A percentile compares a stretch with the other conserved stretches of the same genome.
These are phyloP conservation scores for Andrena dorsata DNA, from an alignment of 2,888 invertebrate species.

Conservation along the genomic window DNA sequence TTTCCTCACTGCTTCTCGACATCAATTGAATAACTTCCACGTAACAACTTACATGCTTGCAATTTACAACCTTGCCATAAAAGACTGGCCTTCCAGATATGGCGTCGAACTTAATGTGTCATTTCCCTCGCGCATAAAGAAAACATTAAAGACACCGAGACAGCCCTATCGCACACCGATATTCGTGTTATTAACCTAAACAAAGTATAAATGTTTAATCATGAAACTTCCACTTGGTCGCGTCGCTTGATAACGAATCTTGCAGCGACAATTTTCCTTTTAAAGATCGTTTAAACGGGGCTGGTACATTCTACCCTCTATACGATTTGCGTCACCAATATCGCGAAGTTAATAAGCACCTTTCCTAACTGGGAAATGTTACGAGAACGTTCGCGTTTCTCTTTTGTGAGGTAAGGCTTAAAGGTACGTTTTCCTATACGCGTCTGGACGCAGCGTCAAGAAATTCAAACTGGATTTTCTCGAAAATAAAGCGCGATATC, in stretches of 20 bases:
- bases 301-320: not conserved
- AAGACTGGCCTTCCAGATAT: constrained; percentile 5
- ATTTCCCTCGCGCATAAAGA: constrained; percentile 15
- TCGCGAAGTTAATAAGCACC: constrained; percentile 3
- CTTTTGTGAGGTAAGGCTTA: not conserved
- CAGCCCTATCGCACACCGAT: not conserved
- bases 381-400: too few species aligned
- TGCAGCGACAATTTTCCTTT: constrained; percentile 18
- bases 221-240: not conserved
- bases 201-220: constrained; percentile 24
- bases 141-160: not conserved
- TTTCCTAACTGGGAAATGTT: constrained; percentile 2
- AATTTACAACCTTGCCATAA: constrained; percentile 6
- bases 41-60: not conserved
- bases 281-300: constrained; percentile 27
- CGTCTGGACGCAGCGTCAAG: too few species aligned
- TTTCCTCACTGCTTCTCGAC: not conserved
- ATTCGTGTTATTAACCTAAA: constrained; percentile 6
- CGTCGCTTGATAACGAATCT: constrained; percentile 12
- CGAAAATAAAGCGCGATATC: too few species aligned
- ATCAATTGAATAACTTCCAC: constrained; percentile 8
- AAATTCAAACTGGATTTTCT: too few species aligned
- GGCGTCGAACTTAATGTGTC: constrained; percentile 25
- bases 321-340: not conserved
- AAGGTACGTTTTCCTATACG: not conserved